Evolutionary conservation across 2,888 invertebrate species (phyloP).

Genomic region (Dryadula phaetusa): DNA sequence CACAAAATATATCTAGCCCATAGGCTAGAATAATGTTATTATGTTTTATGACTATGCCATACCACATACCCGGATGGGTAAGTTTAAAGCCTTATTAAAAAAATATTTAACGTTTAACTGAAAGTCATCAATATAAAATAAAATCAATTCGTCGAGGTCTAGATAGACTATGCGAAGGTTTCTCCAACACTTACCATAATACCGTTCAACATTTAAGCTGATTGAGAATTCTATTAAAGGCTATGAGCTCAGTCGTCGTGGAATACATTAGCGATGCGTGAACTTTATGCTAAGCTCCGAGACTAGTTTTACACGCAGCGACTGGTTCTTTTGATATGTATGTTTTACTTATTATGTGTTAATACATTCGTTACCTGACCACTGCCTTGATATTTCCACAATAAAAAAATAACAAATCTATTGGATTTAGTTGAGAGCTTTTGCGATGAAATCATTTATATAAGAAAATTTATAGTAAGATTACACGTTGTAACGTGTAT

Average conservation of each 20-base stretch:
- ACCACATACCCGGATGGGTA: too few species aligned
- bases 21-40: too few species aligned
- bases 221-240: conserved; percentile 78
- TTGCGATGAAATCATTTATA: not conserved
- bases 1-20: too few species aligned
- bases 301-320: conserved; percentile 35
- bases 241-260: conserved; percentile 81
- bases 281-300: conserved; percentile 74
- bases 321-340: conserved; percentile 23
- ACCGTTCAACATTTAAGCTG: conserved; percentile 66
- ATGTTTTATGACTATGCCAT: too few species aligned
- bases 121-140: too few species aligned
- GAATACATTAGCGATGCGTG: conserved; percentile 78
- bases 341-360: not conserved
- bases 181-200: conserved; percentile 40
- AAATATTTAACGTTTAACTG: too few species aligned
- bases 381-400: not conserved
- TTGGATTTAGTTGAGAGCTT: not conserved
- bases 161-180: conserved; percentile 42
- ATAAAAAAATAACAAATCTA: not conserved
- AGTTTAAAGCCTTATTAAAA: too few species aligned
- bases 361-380: not conserved
- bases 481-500: too few species aligned
- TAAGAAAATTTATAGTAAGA: too few species aligned
- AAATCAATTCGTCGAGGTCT: conserved; percentile 22